A percentile compares a stretch with the other conserved stretches of the same genome.
phyloP scores from a whole-genome alignment of 2,113 vertebrate genomes.

The Thryonomys swinderianus region DNA sequence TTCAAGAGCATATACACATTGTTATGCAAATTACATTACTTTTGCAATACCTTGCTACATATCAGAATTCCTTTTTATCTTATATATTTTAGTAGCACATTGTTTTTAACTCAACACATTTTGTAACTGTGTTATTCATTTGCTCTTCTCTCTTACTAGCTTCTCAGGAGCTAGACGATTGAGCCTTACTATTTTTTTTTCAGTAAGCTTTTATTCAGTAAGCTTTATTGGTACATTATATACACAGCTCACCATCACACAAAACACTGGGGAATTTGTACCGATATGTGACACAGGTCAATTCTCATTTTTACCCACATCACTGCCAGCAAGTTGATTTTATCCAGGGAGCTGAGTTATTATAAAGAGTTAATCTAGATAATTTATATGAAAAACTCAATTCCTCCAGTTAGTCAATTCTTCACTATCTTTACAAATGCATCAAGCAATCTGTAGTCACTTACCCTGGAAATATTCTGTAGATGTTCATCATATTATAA shows the following conservation, averaged over 20 bases:
- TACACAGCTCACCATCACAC: too few species aligned
- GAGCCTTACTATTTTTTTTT: background rate
- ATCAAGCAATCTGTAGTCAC: background rate
- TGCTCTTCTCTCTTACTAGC: conserved; percentile 9
- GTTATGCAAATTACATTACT: background rate
- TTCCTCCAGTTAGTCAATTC: conserved; percentile 54
- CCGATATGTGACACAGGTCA: too few species aligned
- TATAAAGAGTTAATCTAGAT: conserved; percentile 16
- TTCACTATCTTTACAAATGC: conserved; percentile 17
- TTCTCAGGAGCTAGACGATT: conserved; percentile 2
- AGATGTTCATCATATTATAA: background rate
- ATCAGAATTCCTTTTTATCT: conserved; percentile 38
- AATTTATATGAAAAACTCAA: conserved; percentile 49
- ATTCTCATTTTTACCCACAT: too few species aligned
- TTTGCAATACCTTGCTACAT: background rate
- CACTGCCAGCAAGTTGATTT: too few species aligned
- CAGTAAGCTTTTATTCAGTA: too few species aligned
- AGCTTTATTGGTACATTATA: too few species aligned
- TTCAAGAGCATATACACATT: conserved; percentile 22
- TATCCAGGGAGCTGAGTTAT: conserved; percentile 32
- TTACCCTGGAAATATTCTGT: background rate
- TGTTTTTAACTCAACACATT: background rate
- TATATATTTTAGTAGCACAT: conserved; percentile 33
- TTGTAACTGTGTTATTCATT: conserved; percentile 27
- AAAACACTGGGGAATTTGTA: too few species aligned